Percentiles rank a stretch among this genome's conserved stretches.
Conservation (phyloP, 1,140 invertebrate genomes). For the Microvelia longipes region DNA sequence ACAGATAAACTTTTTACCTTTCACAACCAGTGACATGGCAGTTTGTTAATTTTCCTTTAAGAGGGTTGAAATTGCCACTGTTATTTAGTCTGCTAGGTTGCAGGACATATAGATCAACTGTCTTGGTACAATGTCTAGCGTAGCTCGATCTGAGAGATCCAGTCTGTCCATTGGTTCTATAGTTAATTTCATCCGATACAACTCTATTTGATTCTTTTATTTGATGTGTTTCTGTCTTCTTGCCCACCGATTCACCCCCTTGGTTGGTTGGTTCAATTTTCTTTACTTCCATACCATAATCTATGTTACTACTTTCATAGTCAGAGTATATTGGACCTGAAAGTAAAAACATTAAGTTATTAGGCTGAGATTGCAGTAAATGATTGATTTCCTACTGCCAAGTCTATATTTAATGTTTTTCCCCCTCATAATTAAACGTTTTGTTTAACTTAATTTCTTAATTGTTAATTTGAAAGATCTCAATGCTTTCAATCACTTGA, state of each 20-base stretch:
- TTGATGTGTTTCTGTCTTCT: neutral
- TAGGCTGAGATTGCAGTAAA: too few species aligned
- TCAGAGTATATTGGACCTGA: constrained; percentile 26
- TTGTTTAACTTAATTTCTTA: too few species aligned
- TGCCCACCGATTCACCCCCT: constrained; percentile 13
- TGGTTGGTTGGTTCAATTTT: constrained; percentile 26
- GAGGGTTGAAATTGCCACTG: constrained; percentile 52
- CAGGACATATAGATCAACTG: constrained; percentile 70
- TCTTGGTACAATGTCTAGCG: constrained; percentile 62
- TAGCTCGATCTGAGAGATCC: constrained; percentile 21
- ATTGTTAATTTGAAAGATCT: too few species aligned
- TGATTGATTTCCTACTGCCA: too few species aligned
- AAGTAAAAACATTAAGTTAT: too few species aligned
- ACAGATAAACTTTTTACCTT: constrained; percentile 43
- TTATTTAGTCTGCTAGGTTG: constrained; percentile 64
- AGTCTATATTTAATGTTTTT: too few species aligned
- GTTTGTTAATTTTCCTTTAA: constrained; percentile 79
- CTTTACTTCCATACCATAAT: constrained; percentile 11
- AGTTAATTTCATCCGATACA: neutral
- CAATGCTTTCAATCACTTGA: too few species aligned
- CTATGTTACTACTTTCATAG: constrained; percentile 17
- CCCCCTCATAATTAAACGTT: too few species aligned
- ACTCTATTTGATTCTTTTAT: neutral
- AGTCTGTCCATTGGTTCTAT: neutral
- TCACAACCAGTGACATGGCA: constrained; percentile 79